A percentile compares a stretch with the other conserved stretches of the same genome.
Evolutionary conservation across 2,113 vertebrate genomes (phyloP).

Genomic region (Oncorhynchus masou): DNA sequence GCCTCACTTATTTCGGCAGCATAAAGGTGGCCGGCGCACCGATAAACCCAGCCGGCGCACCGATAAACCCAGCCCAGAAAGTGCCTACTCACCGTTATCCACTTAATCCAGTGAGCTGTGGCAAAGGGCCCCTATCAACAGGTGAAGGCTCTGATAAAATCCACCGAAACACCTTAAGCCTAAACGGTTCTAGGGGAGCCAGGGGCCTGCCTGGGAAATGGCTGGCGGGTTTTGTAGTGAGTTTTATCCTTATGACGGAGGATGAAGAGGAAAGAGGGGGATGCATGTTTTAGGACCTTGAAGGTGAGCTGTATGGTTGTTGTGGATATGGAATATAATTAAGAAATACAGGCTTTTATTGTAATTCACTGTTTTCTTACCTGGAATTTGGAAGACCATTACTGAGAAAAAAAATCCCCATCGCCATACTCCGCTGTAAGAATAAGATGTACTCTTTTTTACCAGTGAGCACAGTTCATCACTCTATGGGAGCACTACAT

Average conservation of each 20-base stretch:
- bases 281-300: not conserved
- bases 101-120: slow-evolving; percentile 61
- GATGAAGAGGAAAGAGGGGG: not conserved
- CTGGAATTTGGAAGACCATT: not conserved
- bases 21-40: slow-evolving; percentile 25
- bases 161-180: slow-evolving; percentile 48
- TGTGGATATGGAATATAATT: not conserved
- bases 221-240: not conserved
- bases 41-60: slow-evolving; percentile 40
- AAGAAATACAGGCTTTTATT: not conserved
- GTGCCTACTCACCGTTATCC: slow-evolving; percentile 47
- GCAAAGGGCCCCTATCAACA: slow-evolving; percentile 48
- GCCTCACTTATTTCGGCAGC: slow-evolving; percentile 20
- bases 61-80: slow-evolving; percentile 46
- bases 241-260: slow-evolving; percentile 1
- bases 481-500: no score
- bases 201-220: slow-evolving; percentile 33
- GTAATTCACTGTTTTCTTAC: not conserved
- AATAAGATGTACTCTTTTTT: no score
- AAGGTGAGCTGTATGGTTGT: not conserved
- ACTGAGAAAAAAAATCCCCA: not conserved
- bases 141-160: slow-evolving; percentile 47
- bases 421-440: not conserved
- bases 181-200: slow-evolving; percentile 45
- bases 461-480: no score